Conservation (phyloP, 2,888 invertebrate genomes). For the Vanessa cardui region DNA sequence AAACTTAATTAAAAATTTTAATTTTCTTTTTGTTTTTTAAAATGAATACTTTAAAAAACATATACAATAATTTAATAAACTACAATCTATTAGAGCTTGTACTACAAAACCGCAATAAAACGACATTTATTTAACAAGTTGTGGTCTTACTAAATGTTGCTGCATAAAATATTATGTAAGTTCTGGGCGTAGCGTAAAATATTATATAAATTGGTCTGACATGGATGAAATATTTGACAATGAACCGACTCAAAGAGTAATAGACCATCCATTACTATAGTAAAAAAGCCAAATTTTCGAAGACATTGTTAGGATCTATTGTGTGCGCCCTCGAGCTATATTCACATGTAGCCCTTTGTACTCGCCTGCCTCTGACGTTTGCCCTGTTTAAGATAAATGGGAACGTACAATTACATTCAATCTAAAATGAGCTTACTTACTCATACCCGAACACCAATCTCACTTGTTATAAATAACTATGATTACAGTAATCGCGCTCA, state of each 20-base stretch:
- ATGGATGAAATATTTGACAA: constrained; percentile 35
- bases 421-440: constrained; percentile 52
- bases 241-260: constrained; percentile 39
- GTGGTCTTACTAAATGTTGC: constrained; percentile 2
- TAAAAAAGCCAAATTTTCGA: constrained; percentile 42
- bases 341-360: constrained; percentile 71
- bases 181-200: constrained; percentile 13
- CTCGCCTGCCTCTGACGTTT: constrained; percentile 66
- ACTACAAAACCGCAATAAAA: constrained; percentile 10
- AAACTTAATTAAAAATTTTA: no score
- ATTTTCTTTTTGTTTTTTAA: no score
- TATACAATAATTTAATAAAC: no score
- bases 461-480: constrained; percentile 4
- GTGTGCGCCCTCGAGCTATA: constrained; percentile 55
- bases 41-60: no score
- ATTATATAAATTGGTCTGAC: constrained; percentile 26
- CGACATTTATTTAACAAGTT: constrained; percentile 20
- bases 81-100: no score
- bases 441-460: constrained; percentile 28
- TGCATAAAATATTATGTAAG: constrained; percentile 11
- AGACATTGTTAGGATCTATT: constrained; percentile 50
- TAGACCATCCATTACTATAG: constrained; percentile 41
- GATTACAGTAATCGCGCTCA: not conserved
- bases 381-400: constrained; percentile 71
- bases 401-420: constrained; percentile 68